Base-by-base conservation (phyloP, 2,797 vertebrate genomes). In the Anguilla obscura region DNA sequence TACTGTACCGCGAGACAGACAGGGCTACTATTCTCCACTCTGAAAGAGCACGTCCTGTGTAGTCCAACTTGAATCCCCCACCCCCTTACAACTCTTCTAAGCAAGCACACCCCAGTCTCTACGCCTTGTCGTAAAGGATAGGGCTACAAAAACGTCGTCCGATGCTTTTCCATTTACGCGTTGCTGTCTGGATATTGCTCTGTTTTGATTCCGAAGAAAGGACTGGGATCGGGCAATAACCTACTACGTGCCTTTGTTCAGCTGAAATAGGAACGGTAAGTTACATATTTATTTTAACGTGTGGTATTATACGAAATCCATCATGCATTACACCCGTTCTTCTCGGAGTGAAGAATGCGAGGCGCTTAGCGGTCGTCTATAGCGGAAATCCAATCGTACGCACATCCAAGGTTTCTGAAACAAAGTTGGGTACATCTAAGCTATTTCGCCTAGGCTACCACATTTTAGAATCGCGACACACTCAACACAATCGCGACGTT, bases 91-190 rank as follows among this genome's bases (percentile, higher is more conserved):
- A 82, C 79, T 82, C 79, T 40, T 10, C 79, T 24, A 82, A 82
- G 45, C 79, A 82, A 82, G 45, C 79, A 82, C 79, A 74, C 40
- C 71, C 69, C 40, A 50, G 27, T 86, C 79, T 79, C 86, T 27
- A 86, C 86, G 86, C 71, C 69, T 87, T 40, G 86, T 79, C 74
- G 86, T 79, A 86, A 74, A 87, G 21, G 45, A 80, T 48, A 50
- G 79, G 21, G 40, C 79, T 82, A 82, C 79, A 48, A 45, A 82
- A 82, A 48, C 79, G 79, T 2, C 79, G 40, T 82, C 79, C 21
- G 79, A 82, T 82, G 79, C 45, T n/a, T 82, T 82, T n/a, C 45
- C 45, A 14, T 50, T 50, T 45, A 82, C 79, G 79, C 45, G 79
- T 82, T 50, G 79, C 79, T 48, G 79, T 82, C 79, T 82, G 79